phyloP scores from a whole-genome alignment of 2,797 vertebrate genomes.

The Catamblyrhynchus diadema region DNA sequence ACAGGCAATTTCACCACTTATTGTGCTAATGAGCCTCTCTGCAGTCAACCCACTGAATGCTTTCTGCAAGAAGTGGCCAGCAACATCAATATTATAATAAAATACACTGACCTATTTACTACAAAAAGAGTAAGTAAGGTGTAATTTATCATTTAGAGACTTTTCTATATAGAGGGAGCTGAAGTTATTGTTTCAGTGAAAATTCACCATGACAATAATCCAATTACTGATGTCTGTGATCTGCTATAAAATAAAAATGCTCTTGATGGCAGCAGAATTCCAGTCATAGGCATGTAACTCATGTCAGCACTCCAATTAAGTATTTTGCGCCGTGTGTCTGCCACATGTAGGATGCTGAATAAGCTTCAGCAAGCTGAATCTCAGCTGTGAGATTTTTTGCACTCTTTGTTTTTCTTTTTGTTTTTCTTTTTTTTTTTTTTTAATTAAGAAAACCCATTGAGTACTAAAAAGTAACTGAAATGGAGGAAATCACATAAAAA shows the following conservation, averaged over 20 bases:
- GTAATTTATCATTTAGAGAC: background rate
- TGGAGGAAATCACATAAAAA: slow-evolving; percentile 8
- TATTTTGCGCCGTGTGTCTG: slow-evolving; percentile 38
- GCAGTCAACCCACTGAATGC: background rate
- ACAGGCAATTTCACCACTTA: background rate
- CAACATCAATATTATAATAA: background rate
- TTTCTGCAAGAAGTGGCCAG: background rate
- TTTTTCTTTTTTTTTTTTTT: background rate
- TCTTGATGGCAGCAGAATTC: slow-evolving; percentile 82
- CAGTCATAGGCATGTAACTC: slow-evolving; percentile 55
- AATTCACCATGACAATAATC: slow-evolving; percentile 43
- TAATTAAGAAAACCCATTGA: background rate
- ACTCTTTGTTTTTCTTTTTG: background rate
- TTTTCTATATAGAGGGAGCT: background rate
- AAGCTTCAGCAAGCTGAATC: slow-evolving; percentile 25
- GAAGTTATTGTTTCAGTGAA: slow-evolving; percentile 39
- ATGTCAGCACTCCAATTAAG: slow-evolving; percentile 27
- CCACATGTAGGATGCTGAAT: slow-evolving; percentile 1
- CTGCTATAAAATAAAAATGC: slow-evolving; percentile 76
- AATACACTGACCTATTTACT: background rate
- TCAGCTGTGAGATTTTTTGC: background rate
- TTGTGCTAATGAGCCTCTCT: background rate
- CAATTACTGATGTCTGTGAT: slow-evolving; percentile 53
- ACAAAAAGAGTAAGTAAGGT: slow-evolving; percentile 14
- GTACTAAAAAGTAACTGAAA: background rate